These are phyloP conservation scores for Zaprionus lineosus DNA, from an alignment of 2,888 invertebrate species.

Conservation along the genomic window DNA sequence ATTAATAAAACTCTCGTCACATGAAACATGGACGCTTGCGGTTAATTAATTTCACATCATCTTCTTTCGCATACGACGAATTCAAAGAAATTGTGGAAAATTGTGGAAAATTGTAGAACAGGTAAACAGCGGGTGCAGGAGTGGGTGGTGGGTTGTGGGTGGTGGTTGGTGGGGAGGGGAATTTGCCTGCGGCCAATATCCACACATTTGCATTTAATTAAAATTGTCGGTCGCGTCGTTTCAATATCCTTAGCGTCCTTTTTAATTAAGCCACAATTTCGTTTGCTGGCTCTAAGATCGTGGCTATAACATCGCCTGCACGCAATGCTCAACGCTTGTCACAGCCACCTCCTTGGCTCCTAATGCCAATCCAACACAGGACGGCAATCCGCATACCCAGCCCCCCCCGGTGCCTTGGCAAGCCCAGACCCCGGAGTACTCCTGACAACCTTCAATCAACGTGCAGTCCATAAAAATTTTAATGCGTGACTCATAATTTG, in stretches of 20 bases:
- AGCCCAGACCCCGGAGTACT: too few relatives aligned
- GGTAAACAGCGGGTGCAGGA: conserved; percentile 19
- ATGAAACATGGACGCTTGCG: conserved; percentile 29
- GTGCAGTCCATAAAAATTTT: conserved; percentile 66
- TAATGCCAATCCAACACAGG: too few relatives aligned
- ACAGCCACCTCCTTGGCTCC: too few relatives aligned
- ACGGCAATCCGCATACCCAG: too few relatives aligned
- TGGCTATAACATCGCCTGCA: too few relatives aligned
- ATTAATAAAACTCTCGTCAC: conserved; percentile 46
- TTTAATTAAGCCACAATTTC: conserved; percentile 67
- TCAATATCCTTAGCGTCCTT: conserved; percentile 26
- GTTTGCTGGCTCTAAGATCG: too few relatives aligned
- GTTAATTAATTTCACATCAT: conserved; percentile 48
- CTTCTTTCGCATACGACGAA: conserved; percentile 16
- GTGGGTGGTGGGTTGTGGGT: neutral
- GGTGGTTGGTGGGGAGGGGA: neutral
- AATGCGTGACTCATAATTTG: conserved; percentile 65
- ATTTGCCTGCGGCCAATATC: conserved; percentile 31
- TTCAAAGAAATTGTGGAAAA: too few relatives aligned
- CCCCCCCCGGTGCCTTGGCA: too few relatives aligned
- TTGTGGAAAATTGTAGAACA: conserved; percentile 16
- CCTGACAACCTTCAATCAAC: conserved; percentile 49
- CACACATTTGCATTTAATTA: conserved; percentile 53
- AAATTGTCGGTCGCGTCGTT: conserved; percentile 43
- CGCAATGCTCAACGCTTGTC: too few relatives aligned